Evolutionary conservation across 2,888 invertebrate species (phyloP).

Genomic region (Idaea aversata): DNA sequence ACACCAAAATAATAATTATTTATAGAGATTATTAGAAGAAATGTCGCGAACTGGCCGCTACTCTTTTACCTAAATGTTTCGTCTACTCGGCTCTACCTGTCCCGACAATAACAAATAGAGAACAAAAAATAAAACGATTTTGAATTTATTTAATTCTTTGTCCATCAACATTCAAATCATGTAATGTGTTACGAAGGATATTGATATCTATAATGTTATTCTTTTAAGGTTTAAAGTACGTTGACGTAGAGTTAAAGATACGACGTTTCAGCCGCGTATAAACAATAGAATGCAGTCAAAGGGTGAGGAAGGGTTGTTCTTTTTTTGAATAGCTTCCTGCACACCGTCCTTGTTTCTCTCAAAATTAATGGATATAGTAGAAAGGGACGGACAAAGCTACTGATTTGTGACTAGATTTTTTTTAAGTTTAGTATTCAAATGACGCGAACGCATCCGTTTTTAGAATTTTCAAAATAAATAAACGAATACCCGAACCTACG

Average conservation of each 20-base stretch:
- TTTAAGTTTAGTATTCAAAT: constrained; percentile 75
- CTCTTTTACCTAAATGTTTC: constrained; percentile 32
- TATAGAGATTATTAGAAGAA: not conserved
- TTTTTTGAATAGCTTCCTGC: constrained; percentile 78
- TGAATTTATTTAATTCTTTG: constrained; percentile 57
- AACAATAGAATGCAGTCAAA: constrained; percentile 71
- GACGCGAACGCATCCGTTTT: constrained; percentile 76
- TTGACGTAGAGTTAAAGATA: constrained; percentile 34
- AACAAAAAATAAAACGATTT: constrained; percentile 49
- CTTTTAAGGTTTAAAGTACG: not conserved
- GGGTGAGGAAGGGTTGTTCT: constrained; percentile 78
- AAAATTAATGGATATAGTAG: constrained; percentile 23
- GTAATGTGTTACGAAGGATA: constrained; percentile 28
- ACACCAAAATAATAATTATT: constrained; percentile 48
- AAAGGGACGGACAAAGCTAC: constrained; percentile 47
- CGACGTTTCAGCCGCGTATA: constrained; percentile 51
- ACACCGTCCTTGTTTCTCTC: constrained; percentile 52
- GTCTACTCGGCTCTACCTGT: constrained; percentile 67
- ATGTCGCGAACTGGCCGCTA: constrained; percentile 16
- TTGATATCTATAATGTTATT: constrained; percentile 23
- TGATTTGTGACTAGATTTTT: constrained; percentile 48
- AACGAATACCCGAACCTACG: constrained; percentile 40
- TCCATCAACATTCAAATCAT: constrained; percentile 28
- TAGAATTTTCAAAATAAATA: constrained; percentile 72
- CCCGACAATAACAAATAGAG: constrained; percentile 47